A percentile compares a stretch with the other conserved stretches of the same genome.
Evolutionary conservation across 2,113 vertebrate genomes (phyloP).

Genomic region (Podarcis raffonei): DNA sequence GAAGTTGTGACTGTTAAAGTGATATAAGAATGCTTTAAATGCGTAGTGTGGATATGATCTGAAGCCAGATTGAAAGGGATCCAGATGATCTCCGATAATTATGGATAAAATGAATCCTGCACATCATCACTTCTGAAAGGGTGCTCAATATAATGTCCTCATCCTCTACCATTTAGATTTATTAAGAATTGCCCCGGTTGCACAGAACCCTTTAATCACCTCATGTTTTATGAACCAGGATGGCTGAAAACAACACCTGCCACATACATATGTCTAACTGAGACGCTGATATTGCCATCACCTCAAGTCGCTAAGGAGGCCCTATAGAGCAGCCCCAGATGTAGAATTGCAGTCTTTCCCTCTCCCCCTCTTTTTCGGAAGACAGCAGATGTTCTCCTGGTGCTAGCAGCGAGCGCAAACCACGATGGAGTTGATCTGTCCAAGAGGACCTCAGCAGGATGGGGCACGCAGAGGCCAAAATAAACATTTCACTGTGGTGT

Average conservation of each 20-base stretch:
- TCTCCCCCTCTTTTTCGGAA: conserved; percentile 21
- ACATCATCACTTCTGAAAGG: background rate
- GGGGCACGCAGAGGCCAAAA: conserved; percentile 59
- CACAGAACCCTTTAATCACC: background rate
- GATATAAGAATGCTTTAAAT: too few species aligned
- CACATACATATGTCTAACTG: conserved; percentile 42
- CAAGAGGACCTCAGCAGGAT: conserved; percentile 63
- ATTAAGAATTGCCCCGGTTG: background rate
- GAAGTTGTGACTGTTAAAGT: too few species aligned
- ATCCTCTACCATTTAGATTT: background rate
- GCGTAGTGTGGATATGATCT: too few species aligned
- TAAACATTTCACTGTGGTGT: conserved; percentile 66
- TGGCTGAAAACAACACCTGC: conserved; percentile 36
- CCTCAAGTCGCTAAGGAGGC: conserved; percentile 39
- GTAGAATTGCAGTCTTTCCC: conserved; percentile 36
- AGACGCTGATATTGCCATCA: conserved; percentile 43
- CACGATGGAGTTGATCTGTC: background rate
- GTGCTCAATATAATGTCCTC: background rate
- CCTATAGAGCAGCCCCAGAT: conserved; percentile 16
- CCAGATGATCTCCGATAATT: too few species aligned
- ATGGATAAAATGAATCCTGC: too few species aligned
- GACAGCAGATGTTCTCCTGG: conserved; percentile 62
- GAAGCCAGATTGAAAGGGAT: too few species aligned
- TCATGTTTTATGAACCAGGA: conserved; percentile 27
- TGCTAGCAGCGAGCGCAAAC: conserved; percentile 19